Conservation (phyloP, 2,113 vertebrate species). For the Brienomyrus brachyistius region DNA sequence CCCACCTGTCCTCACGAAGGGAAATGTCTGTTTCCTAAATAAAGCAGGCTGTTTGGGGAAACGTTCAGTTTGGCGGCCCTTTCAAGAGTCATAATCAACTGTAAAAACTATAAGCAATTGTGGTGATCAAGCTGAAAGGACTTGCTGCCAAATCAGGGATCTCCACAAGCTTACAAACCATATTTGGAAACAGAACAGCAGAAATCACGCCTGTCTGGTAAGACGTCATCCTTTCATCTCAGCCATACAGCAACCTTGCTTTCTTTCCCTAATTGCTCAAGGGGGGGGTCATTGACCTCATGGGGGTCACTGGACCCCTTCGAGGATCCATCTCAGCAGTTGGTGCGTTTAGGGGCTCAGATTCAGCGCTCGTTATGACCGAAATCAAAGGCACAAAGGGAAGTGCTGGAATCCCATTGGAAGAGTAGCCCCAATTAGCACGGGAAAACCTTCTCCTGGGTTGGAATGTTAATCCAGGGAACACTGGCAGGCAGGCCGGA, state of each 20-base stretch:
- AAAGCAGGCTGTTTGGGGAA: background rate
- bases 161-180: background rate
- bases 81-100: background rate
- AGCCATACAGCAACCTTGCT: background rate
- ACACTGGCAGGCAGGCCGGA: background rate
- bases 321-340: background rate
- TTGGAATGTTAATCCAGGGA: constrained; percentile 34
- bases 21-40: background rate
- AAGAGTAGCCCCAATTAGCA: constrained; percentile 37
- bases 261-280: background rate
- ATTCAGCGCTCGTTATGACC: background rate
- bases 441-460: constrained; percentile 31
- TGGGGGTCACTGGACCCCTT: background rate
- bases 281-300: constrained; percentile 6
- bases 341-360: constrained; percentile 22
- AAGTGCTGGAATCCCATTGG: constrained; percentile 15
- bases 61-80: background rate
- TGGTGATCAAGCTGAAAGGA: background rate
- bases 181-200: background rate
- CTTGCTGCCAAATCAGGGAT: background rate
- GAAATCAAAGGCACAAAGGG: background rate
- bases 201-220: background rate
- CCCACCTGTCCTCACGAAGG: background rate
- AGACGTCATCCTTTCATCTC: background rate
- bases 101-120: background rate